phyloP scores from a whole-genome alignment of 1,140 invertebrate species.

The Solenopsis fugax region DNA sequence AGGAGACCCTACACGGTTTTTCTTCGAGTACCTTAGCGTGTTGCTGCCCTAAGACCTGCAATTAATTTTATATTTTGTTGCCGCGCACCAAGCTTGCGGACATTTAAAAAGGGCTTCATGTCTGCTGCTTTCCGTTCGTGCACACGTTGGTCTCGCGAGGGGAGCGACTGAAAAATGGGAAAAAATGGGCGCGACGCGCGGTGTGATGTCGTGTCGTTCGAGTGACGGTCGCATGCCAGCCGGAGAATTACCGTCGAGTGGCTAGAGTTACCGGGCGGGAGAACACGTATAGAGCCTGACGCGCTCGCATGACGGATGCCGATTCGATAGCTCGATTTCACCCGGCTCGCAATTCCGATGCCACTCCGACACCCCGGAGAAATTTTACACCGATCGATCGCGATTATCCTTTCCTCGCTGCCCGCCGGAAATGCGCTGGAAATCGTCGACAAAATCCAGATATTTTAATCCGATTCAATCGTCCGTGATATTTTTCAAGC shows the following conservation, averaged over 20 bases:
- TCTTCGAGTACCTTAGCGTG: conserved; percentile 32
- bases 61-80: conserved; percentile 64
- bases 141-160: conserved; percentile 58
- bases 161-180: conserved; percentile 57
- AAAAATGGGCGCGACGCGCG: conserved; percentile 64
- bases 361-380: conserved; percentile 67
- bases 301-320: conserved; percentile 84
- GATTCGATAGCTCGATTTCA: conserved; percentile 84
- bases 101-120: conserved; percentile 60
- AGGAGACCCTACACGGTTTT: background rate
- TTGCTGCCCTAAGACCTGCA: conserved; percentile 29
- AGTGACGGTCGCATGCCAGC: conserved; percentile 84
- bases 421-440: conserved; percentile 27
- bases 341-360: conserved; percentile 78
- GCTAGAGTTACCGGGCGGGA: conserved; percentile 79
- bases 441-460: conserved; percentile 11
- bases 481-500: background rate
- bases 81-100: conserved; percentile 31
- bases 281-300: conserved; percentile 75
- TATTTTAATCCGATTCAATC: conserved; percentile 24
- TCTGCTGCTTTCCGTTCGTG: conserved; percentile 67
- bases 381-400: conserved; percentile 77
- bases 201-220: conserved; percentile 81
- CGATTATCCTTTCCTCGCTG: conserved; percentile 64
- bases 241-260: conserved; percentile 83